These are phyloP conservation scores for Hipparchia semele DNA, from an alignment of 2,888 invertebrate species.

Conservation along the genomic window DNA sequence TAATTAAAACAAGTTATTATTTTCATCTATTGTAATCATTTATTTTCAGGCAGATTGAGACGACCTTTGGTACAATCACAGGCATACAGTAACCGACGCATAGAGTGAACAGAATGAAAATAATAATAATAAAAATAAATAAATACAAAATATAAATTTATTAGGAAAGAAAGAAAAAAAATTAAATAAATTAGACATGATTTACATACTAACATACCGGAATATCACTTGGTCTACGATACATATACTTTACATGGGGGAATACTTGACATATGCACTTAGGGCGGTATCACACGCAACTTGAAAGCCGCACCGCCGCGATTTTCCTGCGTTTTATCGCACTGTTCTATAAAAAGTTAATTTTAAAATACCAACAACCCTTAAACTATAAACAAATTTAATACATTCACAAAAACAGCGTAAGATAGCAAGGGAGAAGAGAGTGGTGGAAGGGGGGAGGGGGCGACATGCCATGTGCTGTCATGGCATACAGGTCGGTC, in stretches of 20 bases:
- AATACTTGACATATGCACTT: conserved; percentile 8
- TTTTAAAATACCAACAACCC: no score
- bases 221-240: conserved; percentile 21
- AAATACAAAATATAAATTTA: conserved; percentile 19
- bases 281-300: conserved; percentile 25
- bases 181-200: conserved; percentile 17
- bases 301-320: no score
- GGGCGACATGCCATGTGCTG: no score
- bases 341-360: no score
- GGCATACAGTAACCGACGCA: neutral
- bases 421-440: no score
- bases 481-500: no score
- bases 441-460: no score
- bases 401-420: no score
- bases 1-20: neutral
- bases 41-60: conserved; percentile 12
- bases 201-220: conserved; percentile 17
- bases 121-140: conserved; percentile 15
- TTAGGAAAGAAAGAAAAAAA: neutral
- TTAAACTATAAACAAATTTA: no score
- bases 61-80: conserved; percentile 19
- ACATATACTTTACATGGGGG: conserved; percentile 18
- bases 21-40: conserved; percentile 16
- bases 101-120: neutral
- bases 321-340: no score